phyloP scores from a whole-genome alignment of 30 jellyfish, hydroid and myxozoan genomes.

The Sanderia malayensis region DNA sequence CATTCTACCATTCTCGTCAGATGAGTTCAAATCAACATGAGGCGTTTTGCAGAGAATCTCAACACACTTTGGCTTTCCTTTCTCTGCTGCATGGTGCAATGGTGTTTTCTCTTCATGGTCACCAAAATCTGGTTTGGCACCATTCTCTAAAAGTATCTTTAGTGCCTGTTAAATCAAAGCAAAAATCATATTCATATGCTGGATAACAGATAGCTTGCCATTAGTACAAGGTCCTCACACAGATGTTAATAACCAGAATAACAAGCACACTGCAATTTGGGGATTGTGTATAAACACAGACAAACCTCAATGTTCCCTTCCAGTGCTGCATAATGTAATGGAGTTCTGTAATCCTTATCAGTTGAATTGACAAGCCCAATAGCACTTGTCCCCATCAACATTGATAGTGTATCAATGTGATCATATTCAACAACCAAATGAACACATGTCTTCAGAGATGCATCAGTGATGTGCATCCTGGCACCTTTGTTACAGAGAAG shows the following conservation, averaged over 20 bases:
- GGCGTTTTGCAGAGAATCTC: conserved; percentile 56
- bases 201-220: no score
- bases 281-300: no score
- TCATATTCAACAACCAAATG: conserved; percentile 88
- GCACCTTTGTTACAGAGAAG: conserved; percentile 65
- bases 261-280: no score
- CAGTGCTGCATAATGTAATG: conserved; percentile 91
- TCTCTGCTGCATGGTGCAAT: conserved; percentile 81
- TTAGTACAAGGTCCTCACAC: no score
- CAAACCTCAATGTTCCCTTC: conserved; percentile 68
- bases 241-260: no score
- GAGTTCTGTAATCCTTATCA: conserved; percentile 87
- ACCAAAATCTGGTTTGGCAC: conserved; percentile 75
- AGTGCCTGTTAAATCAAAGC: conserved; percentile 58
- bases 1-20: conserved; percentile 91
- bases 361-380: conserved; percentile 57
- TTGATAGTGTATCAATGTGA: conserved; percentile 40
- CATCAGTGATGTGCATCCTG: conserved; percentile 54
- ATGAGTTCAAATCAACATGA: conserved; percentile 63
- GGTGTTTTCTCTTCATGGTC: conserved; percentile 90
- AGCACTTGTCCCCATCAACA: conserved; percentile 67
- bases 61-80: conserved; percentile 72
- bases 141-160: conserved; percentile 56
- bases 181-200: no score
- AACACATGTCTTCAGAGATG: conserved; percentile 66